phyloP scores from a whole-genome alignment of 2,797 vertebrate genomes.

The Spinibarbus caldwelli region DNA sequence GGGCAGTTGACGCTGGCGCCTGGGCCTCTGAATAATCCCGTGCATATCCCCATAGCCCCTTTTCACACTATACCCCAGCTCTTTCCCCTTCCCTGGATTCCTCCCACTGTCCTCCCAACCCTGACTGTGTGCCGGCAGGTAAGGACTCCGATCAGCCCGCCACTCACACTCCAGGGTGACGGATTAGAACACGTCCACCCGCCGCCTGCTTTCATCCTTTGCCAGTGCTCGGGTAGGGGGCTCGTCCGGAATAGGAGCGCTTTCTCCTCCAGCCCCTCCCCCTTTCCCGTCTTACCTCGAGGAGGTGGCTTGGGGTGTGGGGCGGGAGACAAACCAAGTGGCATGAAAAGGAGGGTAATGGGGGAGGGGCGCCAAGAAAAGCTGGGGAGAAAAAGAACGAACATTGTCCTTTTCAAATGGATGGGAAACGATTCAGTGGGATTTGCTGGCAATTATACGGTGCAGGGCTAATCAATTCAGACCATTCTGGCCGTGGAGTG shows the following conservation, averaged over 20 bases:
- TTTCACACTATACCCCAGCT: conserved; percentile 50
- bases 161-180: conserved; percentile 64
- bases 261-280: conserved; percentile 66
- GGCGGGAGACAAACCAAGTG: conserved; percentile 72
- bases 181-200: conserved; percentile 77
- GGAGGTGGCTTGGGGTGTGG: conserved; percentile 56
- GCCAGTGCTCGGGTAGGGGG: conserved; percentile 75
- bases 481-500: conserved; percentile 93
- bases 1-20: conserved; percentile 58
- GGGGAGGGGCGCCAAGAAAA: conserved; percentile 69
- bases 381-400: conserved; percentile 76
- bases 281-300: conserved; percentile 64
- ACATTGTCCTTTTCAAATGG: conserved; percentile 88
- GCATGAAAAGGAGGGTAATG: conserved; percentile 68
- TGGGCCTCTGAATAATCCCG: conserved; percentile 52
- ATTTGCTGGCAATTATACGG: conserved; percentile 93
- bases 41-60: conserved; percentile 43
- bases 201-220: conserved; percentile 77
- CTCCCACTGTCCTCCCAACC: conserved; percentile 48
- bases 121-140: conserved; percentile 70
- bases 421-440: conserved; percentile 91
- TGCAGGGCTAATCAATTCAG: conserved; percentile 93
- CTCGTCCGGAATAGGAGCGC: conserved; percentile 57
- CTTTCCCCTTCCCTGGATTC: conserved; percentile 26
- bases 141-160: conserved; percentile 68